These are phyloP conservation scores for Synergus laeviventris DNA, from an alignment of 2,888 invertebrate genomes.

Conservation along the genomic window DNA sequence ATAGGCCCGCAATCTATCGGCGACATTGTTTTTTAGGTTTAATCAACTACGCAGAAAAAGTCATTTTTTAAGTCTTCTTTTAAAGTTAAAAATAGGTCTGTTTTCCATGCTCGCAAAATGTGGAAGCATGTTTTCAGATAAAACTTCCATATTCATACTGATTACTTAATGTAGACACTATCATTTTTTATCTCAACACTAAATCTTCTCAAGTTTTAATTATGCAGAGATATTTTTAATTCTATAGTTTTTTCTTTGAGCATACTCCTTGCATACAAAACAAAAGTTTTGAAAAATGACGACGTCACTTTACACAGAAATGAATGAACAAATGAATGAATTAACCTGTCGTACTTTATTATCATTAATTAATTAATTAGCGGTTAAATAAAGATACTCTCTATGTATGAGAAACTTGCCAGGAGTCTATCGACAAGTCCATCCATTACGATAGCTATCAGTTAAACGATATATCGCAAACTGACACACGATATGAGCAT, in stretches of 20 bases:
- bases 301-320: no score
- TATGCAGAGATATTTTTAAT: conserved; percentile 29
- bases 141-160: neutral
- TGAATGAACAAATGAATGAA: no score
- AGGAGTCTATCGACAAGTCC: neutral
- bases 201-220: conserved; percentile 31
- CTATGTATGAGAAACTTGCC: neutral
- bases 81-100: no score
- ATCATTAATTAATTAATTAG: no score
- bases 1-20: neutral
- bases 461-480: conserved; percentile 16
- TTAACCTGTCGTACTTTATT: no score
- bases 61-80: no score
- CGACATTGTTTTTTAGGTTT: neutral
- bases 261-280: conserved; percentile 29
- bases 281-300: no score
- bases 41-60: neutral
- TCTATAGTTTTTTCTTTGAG: conserved; percentile 29
- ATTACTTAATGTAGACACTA: neutral
- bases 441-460: neutral
- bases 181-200: conserved; percentile 24
- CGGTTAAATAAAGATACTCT: no score
- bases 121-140: neutral
- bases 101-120: neutral
- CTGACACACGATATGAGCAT: conserved; percentile 13